A percentile compares a stretch with the other conserved stretches of the same genome.
These are phyloP conservation scores for Torymus texanus DNA, from an alignment of 2,888 invertebrate genomes.

Conservation along the genomic window DNA sequence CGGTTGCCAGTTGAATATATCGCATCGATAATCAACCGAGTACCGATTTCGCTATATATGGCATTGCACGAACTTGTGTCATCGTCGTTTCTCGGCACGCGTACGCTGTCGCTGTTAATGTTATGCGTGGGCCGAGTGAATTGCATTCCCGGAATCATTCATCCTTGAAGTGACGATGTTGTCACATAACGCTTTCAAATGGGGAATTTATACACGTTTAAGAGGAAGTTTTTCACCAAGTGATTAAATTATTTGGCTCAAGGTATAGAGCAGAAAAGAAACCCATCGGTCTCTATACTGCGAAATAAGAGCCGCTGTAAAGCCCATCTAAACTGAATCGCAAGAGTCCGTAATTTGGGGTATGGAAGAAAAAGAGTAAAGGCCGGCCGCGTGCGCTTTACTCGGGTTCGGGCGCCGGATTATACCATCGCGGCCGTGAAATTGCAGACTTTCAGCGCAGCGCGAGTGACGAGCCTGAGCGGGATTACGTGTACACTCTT, in stretches of 20 bases:
- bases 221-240: no score
- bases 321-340: no score
- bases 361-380: no score
- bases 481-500: neutral
- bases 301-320: no score
- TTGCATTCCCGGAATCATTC: slow-evolving; percentile 44
- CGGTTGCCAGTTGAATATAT: neutral
- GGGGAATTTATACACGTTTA: neutral
- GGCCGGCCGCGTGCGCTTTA: no score
- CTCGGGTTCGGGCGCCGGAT: neutral
- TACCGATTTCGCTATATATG: slow-evolving; percentile 23
- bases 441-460: slow-evolving; percentile 20
- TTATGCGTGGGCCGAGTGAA: slow-evolving; percentile 34
- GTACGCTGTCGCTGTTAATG: slow-evolving; percentile 26
- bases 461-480: neutral
- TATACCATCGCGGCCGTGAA: slow-evolving; percentile 18
- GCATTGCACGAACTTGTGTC: slow-evolving; percentile 27
- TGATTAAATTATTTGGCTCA: no score
- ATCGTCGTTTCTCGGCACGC: slow-evolving; percentile 9
- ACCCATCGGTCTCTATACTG: no score
- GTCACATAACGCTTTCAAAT: neutral
- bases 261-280: no score
- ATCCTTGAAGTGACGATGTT: slow-evolving; percentile 29
- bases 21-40: neutral
- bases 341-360: no score